Conservation (phyloP, 2,797 vertebrate species). For the Microctenopoma steveboyesi region DNA sequence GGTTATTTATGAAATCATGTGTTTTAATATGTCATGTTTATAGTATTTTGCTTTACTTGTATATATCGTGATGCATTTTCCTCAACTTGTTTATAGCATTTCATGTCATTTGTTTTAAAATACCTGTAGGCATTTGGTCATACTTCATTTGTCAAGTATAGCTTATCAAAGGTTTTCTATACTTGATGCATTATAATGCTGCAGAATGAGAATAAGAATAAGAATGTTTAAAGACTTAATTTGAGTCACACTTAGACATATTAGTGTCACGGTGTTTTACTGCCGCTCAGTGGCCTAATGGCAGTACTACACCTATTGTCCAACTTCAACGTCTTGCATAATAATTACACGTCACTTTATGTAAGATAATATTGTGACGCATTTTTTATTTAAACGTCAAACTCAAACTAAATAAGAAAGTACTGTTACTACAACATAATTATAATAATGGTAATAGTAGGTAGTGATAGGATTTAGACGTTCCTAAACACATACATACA, state of each 20-base stretch:
- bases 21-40: background rate
- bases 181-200: too few relatives aligned
- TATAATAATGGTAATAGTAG: background rate
- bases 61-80: background rate
- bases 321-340: conserved; percentile 57
- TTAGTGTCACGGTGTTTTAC: conserved; percentile 24
- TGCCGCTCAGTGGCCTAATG: conserved; percentile 32
- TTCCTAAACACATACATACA: conserved; percentile 1
- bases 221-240: too few relatives aligned
- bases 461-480: background rate
- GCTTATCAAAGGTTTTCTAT: background rate
- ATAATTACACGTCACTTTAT: conserved; percentile 69
- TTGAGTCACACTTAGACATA: too few relatives aligned
- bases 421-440: background rate
- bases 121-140: background rate
- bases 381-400: conserved; percentile 15
- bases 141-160: background rate
- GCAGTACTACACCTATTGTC: background rate
- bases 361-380: conserved; percentile 60
- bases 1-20: background rate
- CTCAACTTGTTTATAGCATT: background rate
- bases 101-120: background rate
- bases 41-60: background rate
- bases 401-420: background rate
- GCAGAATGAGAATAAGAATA: too few relatives aligned